Percentiles rank a stretch among this genome's conserved stretches.
phyloP scores from a whole-genome alignment of 2,888 invertebrate species.

The Phrixothrix hirtus region DNA sequence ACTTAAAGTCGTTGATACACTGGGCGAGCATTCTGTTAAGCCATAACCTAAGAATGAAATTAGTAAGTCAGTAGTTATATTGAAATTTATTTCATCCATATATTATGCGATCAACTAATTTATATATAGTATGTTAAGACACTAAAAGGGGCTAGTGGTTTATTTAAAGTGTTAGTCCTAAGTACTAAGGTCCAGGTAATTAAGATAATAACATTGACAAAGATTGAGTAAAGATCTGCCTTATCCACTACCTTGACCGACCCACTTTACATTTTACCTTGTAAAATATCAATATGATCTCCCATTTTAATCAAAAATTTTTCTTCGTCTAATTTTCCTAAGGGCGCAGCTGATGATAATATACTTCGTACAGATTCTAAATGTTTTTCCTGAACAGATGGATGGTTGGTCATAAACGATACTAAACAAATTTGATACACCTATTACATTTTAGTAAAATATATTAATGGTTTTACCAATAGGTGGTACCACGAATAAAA shows the following conservation, averaged over 20 bases:
- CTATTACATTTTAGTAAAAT: background rate
- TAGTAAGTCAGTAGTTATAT: background rate
- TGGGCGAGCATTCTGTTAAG: slow-evolving; percentile 70
- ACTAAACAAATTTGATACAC: slow-evolving; percentile 58
- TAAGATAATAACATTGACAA: too few relatives aligned
- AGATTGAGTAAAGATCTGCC: too few relatives aligned
- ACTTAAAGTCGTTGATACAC: slow-evolving; percentile 1
- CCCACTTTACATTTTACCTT: slow-evolving; percentile 42
- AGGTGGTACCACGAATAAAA: slow-evolving; percentile 78
- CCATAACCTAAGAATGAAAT: slow-evolving; percentile 62
- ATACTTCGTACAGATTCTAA: slow-evolving; percentile 61
- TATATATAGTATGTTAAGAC: too few relatives aligned
- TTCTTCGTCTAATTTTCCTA: slow-evolving; percentile 62
- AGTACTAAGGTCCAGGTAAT: too few relatives aligned
- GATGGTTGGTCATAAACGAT: slow-evolving; percentile 69
- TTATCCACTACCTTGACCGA: background rate
- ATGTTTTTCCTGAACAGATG: slow-evolving; percentile 62
- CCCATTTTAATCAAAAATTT: slow-evolving; percentile 59
- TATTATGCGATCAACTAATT: too few relatives aligned
- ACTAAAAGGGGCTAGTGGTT: too few relatives aligned
- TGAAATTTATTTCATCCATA: too few relatives aligned
- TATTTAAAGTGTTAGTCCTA: too few relatives aligned
- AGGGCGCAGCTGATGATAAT: slow-evolving; percentile 71
- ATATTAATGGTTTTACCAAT: slow-evolving; percentile 61
- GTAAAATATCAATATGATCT: slow-evolving; percentile 40